phyloP scores from a whole-genome alignment of 2,113 vertebrate species.

The Lanius ludovicianus region DNA sequence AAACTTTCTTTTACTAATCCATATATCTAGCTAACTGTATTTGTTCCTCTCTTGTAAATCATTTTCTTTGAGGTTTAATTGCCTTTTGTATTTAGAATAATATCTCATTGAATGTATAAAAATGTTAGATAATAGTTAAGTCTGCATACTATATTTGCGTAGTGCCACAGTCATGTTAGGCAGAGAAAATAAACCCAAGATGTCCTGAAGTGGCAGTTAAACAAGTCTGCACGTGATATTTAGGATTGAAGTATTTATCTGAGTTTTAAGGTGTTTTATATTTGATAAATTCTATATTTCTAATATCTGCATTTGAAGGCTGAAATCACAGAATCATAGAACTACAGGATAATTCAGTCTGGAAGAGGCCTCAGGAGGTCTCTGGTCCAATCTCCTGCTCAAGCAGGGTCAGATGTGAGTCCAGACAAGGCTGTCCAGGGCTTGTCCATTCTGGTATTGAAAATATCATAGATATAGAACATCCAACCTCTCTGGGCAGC shows the following conservation, averaged over 20 bases:
- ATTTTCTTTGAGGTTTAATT: neutral
- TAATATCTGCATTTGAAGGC: neutral
- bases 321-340: neutral
- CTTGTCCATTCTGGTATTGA: neutral
- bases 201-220: neutral
- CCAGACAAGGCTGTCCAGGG: neutral
- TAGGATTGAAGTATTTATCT: neutral
- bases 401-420: neutral
- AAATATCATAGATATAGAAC: neutral
- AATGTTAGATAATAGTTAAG: neutral
- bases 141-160: neutral
- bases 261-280: neutral
- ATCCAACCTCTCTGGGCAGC: neutral
- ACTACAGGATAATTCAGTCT: neutral
- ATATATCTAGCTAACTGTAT: neutral
- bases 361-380: neutral
- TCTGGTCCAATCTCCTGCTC: neutral
- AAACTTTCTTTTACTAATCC: neutral
- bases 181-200: neutral
- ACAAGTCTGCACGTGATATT: neutral
- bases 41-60: neutral
- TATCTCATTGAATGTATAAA: neutral
- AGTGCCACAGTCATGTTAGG: neutral
- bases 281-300: neutral
- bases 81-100: neutral